Base-by-base conservation (phyloP, 2,888 invertebrate species). In the Pelosia muscerda region DNA sequence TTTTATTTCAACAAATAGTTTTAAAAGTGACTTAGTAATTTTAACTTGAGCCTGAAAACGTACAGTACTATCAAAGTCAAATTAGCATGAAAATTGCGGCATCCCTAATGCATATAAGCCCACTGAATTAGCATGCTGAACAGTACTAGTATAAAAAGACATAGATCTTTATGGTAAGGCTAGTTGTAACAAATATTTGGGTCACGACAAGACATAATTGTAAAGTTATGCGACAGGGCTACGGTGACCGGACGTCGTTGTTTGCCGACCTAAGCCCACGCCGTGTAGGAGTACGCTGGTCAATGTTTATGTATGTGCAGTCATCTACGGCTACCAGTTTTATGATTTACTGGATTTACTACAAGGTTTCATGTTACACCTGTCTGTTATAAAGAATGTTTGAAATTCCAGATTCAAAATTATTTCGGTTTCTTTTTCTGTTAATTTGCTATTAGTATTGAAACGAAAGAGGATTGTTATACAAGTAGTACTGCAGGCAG, bases 231-330 rank as follows among this genome's bases (percentile, higher is more conserved):
- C 79, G 81, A 72, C 82, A 84, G 84, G 84, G 86, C 87, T 81
- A 77, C 85, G 86, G 81, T 87, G 86, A 88, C 93, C 92, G 93
- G 93, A 94, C 90, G 92, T 89, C 80, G 89, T 86, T 92, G 91
- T 94, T 93, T 92, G 86, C 87, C 87, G 86, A 87, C 86, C 85
- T 85, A 86, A 86, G 77, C 93, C 92, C 90, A 92, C 91, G 88
- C 89, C 63, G 75, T 72, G 92, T 91, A 84, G 88, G 91, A 84
- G 90, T 82, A 38, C 73, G 78, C 76, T 80, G 82, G 82, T 77
- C 83, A 81, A 76, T 71, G 69, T 77, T 69, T 79, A 73, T 70
- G 58, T 60, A 63, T 69, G 66, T 61, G 68, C 68, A 72, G 73
- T 71, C 68, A 66, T 65, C 72, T 70, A 74, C 56, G 53, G 71